Evolutionary conservation across 2,888 invertebrate genomes (phyloP).

Genomic region (Lysandra bellargus): DNA sequence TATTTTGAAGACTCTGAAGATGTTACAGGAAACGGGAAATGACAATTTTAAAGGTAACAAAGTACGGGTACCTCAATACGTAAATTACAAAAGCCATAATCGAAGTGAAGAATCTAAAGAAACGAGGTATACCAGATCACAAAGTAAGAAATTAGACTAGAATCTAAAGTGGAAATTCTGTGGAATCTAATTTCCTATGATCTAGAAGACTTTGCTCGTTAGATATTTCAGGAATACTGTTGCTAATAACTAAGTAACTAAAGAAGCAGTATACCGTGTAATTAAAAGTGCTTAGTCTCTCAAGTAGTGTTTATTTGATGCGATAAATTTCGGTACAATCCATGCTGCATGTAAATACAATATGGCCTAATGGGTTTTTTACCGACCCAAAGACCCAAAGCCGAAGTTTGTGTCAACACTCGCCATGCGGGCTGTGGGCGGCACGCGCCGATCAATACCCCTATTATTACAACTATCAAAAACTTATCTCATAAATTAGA

Average conservation of each 20-base stretch:
- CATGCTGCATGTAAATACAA: neutral
- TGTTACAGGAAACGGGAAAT: neutral
- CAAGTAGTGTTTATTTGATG: neutral
- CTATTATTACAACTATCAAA: slow-evolving; percentile 23
- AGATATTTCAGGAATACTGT: too few relatives aligned
- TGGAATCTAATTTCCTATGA: too few relatives aligned
- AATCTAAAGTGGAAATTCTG: too few relatives aligned
- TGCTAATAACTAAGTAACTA: too few relatives aligned
- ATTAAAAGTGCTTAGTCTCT: neutral
- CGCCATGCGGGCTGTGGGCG: slow-evolving; percentile 34
- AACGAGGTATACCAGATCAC: too few relatives aligned
- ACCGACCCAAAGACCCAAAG: neutral
- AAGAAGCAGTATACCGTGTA: too few relatives aligned
- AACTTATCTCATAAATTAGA: slow-evolving; percentile 29
- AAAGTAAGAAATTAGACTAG: too few relatives aligned
- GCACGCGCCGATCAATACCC: slow-evolving; percentile 34
- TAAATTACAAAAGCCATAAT: too few relatives aligned
- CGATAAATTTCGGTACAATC: neutral
- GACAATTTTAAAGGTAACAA: neutral
- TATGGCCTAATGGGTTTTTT: neutral
- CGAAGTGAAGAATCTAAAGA: too few relatives aligned
- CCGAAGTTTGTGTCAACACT: slow-evolving; percentile 30
- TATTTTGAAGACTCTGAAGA: neutral
- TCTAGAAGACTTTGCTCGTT: too few relatives aligned
- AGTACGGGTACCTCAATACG: too few relatives aligned